Conservation (phyloP, 2,113 vertebrate genomes). For the Kobus ellipsiprymnus region DNA sequence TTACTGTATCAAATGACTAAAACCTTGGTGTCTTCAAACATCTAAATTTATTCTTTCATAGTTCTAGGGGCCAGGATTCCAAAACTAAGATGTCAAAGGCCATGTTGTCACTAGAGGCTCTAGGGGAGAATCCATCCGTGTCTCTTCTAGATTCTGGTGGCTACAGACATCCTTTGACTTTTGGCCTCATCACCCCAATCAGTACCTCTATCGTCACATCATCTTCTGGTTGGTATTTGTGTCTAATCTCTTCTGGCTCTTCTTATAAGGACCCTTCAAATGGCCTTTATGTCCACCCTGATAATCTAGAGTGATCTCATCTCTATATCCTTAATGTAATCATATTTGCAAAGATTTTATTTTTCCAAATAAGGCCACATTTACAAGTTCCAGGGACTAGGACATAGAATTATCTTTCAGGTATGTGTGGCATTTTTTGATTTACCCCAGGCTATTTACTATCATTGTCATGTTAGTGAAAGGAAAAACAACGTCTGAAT, state of each 20-base stretch:
- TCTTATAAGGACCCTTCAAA: background rate
- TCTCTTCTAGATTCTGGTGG: background rate
- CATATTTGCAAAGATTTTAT: background rate
- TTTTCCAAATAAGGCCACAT: background rate
- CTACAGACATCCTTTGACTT: background rate
- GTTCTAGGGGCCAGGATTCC: background rate
- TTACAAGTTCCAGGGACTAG: background rate
- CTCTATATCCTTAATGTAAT: background rate
- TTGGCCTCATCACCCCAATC: background rate
- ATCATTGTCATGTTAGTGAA: background rate
- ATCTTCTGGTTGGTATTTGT: too few relatives aligned
- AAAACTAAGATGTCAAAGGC: background rate
- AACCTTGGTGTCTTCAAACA: background rate
- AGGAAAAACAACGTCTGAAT: background rate
- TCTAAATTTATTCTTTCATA: background rate
- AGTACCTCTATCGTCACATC: background rate
- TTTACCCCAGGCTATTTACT: background rate
- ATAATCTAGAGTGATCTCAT: background rate
- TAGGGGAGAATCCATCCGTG: background rate
- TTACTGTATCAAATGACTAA: background rate
- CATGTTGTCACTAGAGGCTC: rapidly evolving
- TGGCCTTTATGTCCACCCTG: background rate
- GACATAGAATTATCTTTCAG: background rate
- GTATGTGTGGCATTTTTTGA: background rate
- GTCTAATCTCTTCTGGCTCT: background rate